Evolutionary conservation across 2,113 vertebrate genomes (phyloP), one percentile per base, ranked within the genome.

Genomic region (Pogona vitticeps): DNA sequence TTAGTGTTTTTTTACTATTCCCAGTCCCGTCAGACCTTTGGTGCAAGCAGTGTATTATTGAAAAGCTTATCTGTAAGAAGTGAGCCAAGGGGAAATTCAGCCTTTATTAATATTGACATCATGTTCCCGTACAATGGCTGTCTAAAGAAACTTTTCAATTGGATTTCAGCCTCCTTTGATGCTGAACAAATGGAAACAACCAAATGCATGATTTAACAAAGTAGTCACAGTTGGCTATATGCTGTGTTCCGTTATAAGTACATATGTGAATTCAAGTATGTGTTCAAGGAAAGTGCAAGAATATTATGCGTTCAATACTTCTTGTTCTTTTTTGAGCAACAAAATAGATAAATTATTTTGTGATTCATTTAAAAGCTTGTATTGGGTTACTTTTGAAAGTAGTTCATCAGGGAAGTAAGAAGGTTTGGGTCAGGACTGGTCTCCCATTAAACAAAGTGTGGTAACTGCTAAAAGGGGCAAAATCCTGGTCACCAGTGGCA

Each of bases 71-170:
- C 96, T 97, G 95, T 96, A 97, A 97, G 96, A 96, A 97, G 95
- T 96, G 96, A 97, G 96, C 96, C 96, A 96, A 96, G 96, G 96
- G 96, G 96, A 97, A 97, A 96, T 97, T 96, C 96, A 97, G 93
- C 91, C 96, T 97, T 97, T 97, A 97, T 97, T 97, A 97, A 97
- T 97, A 97, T 97, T 97, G 97, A 97, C 97, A 97, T 97, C 97
- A 96, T 97, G 96, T 97, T 97, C 93, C 91, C 91, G 92, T 94
- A 97, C 96, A 97, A 96, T 96, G 94, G 94, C 95, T 97, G 96
- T 97, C 96, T 96, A 95, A 95, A 96, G 96, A 97, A 97, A 97
- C 95, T 97, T 97, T 96, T 96, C 97, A 97, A 96, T 96, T 97
- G 97, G 94, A 96, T 97, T 97, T 96, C 95, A 95, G 94, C 70